Conservation (phyloP, 2,888 invertebrate genomes). For the Tholera decimalis region DNA sequence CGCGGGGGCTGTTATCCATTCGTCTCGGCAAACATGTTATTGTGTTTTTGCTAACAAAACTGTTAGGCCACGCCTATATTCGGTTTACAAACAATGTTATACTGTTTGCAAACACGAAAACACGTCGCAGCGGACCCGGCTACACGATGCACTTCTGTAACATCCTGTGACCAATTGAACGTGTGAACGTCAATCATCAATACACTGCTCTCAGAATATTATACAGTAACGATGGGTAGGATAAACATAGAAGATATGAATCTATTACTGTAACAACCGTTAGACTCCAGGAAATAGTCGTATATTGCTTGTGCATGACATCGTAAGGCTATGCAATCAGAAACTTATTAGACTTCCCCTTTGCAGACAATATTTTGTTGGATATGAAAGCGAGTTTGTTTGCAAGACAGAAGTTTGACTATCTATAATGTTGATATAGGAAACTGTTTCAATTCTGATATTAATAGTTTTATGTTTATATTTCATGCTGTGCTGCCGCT, state of each 20-base stretch:
- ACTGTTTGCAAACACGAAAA: no score
- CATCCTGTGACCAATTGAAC: no score
- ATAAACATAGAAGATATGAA: slow-evolving; percentile 37
- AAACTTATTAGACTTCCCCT: slow-evolving; percentile 40
- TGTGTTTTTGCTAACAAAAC: no score
- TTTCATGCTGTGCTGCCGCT: no score
- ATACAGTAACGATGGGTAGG: slow-evolving; percentile 36
- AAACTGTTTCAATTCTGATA: neutral
- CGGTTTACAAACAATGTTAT: no score
- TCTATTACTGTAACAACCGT: neutral
- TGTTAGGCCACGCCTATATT: no score
- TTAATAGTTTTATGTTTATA: neutral
- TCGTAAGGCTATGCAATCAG: neutral
- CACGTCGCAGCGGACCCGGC: no score
- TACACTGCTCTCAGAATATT: slow-evolving; percentile 15
- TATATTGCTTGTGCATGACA: slow-evolving; percentile 15
- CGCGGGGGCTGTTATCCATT: no score
- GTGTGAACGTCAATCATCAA: slow-evolving; percentile 22
- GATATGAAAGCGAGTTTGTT: slow-evolving; percentile 30
- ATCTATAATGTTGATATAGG: slow-evolving; percentile 2
- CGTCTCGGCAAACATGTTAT: no score
- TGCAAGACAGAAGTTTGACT: slow-evolving; percentile 19
- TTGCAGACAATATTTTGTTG: slow-evolving; percentile 20
- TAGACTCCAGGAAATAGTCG: slow-evolving; percentile 17
- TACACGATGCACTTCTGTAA: no score